phyloP scores from a whole-genome alignment of 2,797 vertebrate species.

The Ciconia nigra region DNA sequence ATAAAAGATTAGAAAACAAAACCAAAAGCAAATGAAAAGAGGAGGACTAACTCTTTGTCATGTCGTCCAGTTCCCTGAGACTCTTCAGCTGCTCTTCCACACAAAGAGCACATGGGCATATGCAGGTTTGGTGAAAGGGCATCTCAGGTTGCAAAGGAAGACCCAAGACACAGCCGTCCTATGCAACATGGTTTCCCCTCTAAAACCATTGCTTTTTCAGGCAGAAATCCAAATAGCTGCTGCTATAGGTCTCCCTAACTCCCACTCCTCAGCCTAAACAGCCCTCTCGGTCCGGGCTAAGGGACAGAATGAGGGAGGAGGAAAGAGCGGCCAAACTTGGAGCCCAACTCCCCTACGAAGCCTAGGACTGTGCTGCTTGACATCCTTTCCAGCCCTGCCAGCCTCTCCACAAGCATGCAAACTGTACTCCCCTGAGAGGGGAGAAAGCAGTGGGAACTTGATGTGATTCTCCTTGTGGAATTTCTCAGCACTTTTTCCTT shows the following conservation, averaged over 20 bases:
- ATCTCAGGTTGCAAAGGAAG: neutral
- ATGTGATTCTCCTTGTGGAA: conserved; percentile 54
- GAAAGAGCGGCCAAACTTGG: neutral
- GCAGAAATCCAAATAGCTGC: neutral
- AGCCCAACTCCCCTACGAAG: neutral
- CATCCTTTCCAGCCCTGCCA: conserved; percentile 37
- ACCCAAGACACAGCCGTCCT: neutral
- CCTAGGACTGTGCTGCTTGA: neutral
- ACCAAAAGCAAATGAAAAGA: neutral
- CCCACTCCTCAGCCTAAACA: neutral
- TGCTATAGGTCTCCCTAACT: neutral
- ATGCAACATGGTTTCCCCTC: neutral
- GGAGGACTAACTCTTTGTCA: neutral
- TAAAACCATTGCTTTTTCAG: neutral
- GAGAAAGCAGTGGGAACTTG: conserved; percentile 55
- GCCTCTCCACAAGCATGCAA: conserved; percentile 31
- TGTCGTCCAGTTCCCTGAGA: neutral
- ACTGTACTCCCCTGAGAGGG: conserved; percentile 33
- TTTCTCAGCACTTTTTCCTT: conserved; percentile 57
- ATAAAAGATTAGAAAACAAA: neutral
- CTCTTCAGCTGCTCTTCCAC: neutral
- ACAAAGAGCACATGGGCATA: neutral
- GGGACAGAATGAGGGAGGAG: neutral
- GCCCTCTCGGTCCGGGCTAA: neutral
- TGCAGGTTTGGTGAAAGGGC: neutral